Conservation (phyloP, 2,113 vertebrate species). For the Oryctolagus cuniculus region DNA sequence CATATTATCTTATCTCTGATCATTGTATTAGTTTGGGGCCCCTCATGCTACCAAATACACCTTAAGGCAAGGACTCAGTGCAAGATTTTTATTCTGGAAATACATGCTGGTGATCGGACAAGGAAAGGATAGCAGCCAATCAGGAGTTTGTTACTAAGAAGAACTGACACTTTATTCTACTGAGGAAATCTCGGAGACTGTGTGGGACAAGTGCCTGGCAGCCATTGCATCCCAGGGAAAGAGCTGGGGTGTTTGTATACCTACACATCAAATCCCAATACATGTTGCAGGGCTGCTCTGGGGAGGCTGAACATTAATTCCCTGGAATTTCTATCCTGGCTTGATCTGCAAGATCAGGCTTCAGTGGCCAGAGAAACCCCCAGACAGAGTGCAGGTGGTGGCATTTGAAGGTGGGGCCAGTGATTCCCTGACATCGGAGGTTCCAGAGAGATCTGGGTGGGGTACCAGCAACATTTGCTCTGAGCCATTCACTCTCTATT, state of each 20-base stretch:
- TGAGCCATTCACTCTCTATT: too few relatives aligned
- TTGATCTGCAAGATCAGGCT: neutral
- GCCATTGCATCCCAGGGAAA: neutral
- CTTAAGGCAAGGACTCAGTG: neutral
- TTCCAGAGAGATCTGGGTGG: neutral
- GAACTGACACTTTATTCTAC: neutral
- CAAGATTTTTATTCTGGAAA: neutral
- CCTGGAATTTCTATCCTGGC: neutral
- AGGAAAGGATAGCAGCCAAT: neutral
- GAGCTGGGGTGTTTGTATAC: neutral
- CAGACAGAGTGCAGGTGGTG: neutral
- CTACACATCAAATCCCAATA: too few relatives aligned
- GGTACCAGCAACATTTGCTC: neutral
- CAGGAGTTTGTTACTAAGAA: neutral
- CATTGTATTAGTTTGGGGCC: neutral
- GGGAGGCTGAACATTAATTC: neutral
- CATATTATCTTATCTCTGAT: neutral
- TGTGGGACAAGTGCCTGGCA: neutral
- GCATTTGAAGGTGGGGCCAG: neutral
- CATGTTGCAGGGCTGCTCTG: neutral
- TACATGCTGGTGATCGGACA: too few relatives aligned
- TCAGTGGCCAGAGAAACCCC: neutral
- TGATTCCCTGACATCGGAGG: neutral
- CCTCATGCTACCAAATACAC: neutral
- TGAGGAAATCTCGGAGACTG: neutral